A percentile compares a stretch with the other conserved stretches of the same genome.
phyloP scores from a whole-genome alignment of 37 sponge, comb jelly and placozoan species.

The Halichondria panicea region DNA sequence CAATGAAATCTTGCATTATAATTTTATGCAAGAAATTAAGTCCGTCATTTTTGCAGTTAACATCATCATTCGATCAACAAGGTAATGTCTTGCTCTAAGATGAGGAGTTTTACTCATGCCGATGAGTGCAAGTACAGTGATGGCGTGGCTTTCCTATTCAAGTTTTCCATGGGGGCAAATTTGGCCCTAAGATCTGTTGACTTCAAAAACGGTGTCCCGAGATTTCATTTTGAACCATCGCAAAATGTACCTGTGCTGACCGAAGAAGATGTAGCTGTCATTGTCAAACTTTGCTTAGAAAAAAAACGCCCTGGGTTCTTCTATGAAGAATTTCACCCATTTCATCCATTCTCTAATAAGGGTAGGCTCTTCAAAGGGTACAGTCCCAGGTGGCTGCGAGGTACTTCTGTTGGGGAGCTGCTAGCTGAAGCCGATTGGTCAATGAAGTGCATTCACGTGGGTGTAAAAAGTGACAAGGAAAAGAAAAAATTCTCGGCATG shows the following conservation, averaged over 20 bases:
- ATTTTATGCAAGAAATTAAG: too few relatives aligned
- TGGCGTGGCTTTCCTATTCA: too few relatives aligned
- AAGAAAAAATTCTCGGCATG: conserved; percentile 19
- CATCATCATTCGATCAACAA: too few relatives aligned
- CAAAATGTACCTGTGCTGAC: conserved; percentile 32
- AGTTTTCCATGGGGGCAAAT: conserved; percentile 1
- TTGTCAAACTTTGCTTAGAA: conserved; percentile 14
- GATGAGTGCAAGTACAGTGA: too few relatives aligned
- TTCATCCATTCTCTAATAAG: conserved; percentile 29
- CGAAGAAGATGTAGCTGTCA: conserved; percentile 56
- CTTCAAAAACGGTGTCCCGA: conserved; percentile 28
- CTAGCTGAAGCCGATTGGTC: conserved; percentile 48
- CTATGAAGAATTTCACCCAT: conserved; percentile 9
- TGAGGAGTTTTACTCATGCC: too few relatives aligned
- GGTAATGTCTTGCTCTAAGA: too few relatives aligned
- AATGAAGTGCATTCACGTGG: conserved; percentile 56
- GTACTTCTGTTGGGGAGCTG: conserved; percentile 39
- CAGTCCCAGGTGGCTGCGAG: conserved; percentile 27
- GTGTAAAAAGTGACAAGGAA: conserved; percentile 14
- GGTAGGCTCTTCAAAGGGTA: conserved; percentile 27
- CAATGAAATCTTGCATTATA: too few relatives aligned
- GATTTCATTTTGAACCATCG: conserved; percentile 20
- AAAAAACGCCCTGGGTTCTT: conserved; percentile 30
- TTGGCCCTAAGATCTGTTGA: conserved; percentile 19
- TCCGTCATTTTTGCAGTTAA: too few relatives aligned